These are phyloP conservation scores for Drosophila oshimai DNA, from an alignment of 1,140 invertebrate genomes.

Conservation along the genomic window DNA sequence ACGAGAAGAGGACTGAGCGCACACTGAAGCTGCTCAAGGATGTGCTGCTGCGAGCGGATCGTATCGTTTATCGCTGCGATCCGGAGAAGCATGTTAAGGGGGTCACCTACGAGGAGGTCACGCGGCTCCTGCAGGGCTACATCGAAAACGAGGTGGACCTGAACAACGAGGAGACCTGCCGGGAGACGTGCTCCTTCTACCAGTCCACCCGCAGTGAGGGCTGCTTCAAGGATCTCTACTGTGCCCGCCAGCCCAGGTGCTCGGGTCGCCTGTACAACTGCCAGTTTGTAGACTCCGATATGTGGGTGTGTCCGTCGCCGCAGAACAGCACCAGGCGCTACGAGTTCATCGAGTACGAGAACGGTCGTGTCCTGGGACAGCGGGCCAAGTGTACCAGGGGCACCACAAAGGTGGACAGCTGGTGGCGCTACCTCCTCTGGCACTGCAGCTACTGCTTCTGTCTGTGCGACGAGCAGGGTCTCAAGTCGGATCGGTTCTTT, in stretches of 20 bases:
- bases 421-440: slow-evolving; percentile 92
- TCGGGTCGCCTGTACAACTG: slow-evolving; percentile 90
- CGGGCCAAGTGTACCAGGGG: slow-evolving; percentile 84
- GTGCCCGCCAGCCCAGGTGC: slow-evolving; percentile 87
- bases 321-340: slow-evolving; percentile 86
- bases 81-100: slow-evolving; percentile 83
- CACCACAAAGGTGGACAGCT: slow-evolving; percentile 90
- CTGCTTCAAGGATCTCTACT: slow-evolving; percentile 89
- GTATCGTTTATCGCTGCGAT: slow-evolving; percentile 90
- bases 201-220: slow-evolving; percentile 87
- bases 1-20: slow-evolving; percentile 86
- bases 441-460: slow-evolving; percentile 96
- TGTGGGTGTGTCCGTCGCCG: slow-evolving; percentile 89
- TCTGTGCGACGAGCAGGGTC: slow-evolving; percentile 90
- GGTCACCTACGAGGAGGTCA: slow-evolving; percentile 89
- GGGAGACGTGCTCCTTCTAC: slow-evolving; percentile 92
- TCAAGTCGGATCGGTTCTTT: slow-evolving; percentile 90
- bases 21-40: slow-evolving; percentile 87
- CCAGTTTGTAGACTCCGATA: slow-evolving; percentile 91
- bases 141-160: slow-evolving; percentile 95
- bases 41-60: slow-evolving; percentile 86
- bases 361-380: slow-evolving; percentile 87
- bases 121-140: slow-evolving; percentile 92
- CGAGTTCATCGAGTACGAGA: slow-evolving; percentile 93
- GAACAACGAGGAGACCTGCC: slow-evolving; percentile 88